Base-by-base conservation (phyloP, 2,888 invertebrate species). In the Acleris laterana region DNA sequence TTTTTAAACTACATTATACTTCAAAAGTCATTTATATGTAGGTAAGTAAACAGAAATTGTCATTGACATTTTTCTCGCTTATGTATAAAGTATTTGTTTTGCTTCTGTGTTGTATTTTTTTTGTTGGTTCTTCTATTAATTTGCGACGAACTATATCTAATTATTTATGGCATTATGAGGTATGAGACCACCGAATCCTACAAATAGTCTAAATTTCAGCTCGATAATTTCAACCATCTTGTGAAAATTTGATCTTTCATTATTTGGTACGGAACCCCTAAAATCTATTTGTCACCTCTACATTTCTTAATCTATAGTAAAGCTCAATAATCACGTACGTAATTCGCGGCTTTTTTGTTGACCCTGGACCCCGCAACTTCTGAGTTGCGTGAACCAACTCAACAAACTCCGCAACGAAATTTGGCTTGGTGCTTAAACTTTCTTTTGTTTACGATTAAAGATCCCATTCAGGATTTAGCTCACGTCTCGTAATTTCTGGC, bases 281-380 rank as follows among this genome's bases (percentile, higher is more conserved):
- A 19, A 17, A 11, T 49, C 7, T n/a, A 19, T 9, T 16, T 42
- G 46, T n/a, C 66, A 13, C 51, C 17, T 66, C 62, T 66, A n/a
- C 16, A 9, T 6, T 0, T 5, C 3, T 11, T 46, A 16, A 17
- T 62, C 61, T 48, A 6, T n/a, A 38, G 48, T 56, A 56, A 65
- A 48, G 38, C 66, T 61, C 66, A 66, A 66, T 62, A 66, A 61
- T 62, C 66, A 66, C 66, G 66, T 66, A 56, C 66, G 66, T 62
- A 66, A 66, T 66, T 62, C 55, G 66, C 50, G 66, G 66, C 66
- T 61, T 66, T 66, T 66, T 66, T 66, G 62, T 66, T 66, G 66
- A 66, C 66, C 66, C 32, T 38, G 19, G 61, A 66, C 66, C 66
- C 32, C 51, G 25, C 60, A 20, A 62, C 56, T 63, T 60, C n/a